A percentile compares a stretch with the other conserved stretches of the same genome.
Evolutionary conservation across 2,888 invertebrate species (phyloP).

Genomic region (Ormyrus labotus): DNA sequence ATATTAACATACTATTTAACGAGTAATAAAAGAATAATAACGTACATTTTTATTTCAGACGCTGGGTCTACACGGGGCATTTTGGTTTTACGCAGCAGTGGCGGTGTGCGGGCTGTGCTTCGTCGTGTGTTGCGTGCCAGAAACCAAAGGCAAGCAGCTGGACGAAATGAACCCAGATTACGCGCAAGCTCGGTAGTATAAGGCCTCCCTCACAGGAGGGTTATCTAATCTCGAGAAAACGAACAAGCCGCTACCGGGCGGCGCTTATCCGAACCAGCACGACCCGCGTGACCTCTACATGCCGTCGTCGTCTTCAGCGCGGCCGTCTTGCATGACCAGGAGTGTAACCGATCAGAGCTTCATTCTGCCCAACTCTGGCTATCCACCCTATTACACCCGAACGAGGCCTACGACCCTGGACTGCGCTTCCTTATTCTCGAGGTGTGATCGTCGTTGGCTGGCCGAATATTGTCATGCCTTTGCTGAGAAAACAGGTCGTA

Average conservation of each 20-base stretch:
- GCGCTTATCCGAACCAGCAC: conserved; percentile 69
- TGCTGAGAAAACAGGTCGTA: conserved; percentile 69
- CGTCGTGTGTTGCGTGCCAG: conserved; percentile 90
- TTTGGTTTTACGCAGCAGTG: conserved; percentile 91
- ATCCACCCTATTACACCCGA: not conserved
- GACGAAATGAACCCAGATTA: conserved; percentile 90
- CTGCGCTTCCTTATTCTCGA: conserved; percentile 56
- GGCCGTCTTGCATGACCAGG: conserved; percentile 1
- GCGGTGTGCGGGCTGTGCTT: conserved; percentile 89
- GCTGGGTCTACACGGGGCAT: conserved; percentile 88
- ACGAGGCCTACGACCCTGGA: conserved; percentile 54
- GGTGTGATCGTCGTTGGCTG: conserved; percentile 61
- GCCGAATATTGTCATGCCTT: conserved; percentile 69
- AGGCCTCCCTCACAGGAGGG: conserved; percentile 75
- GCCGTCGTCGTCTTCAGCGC: conserved; percentile 29
- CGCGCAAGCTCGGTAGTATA: conserved; percentile 76
- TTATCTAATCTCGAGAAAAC: conserved; percentile 71
- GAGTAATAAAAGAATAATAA: too few relatives aligned
- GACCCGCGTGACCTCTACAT: conserved; percentile 67
- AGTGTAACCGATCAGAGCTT: conserved; percentile 59
- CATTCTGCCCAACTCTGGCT: conserved; percentile 50
- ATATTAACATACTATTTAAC: too few relatives aligned
- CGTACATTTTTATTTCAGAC: conserved; percentile 73
- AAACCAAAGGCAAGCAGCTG: conserved; percentile 92
- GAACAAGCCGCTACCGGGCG: conserved; percentile 69